phyloP scores from a whole-genome alignment of 2,888 invertebrate genomes.

The Prenolepis imparis region DNA sequence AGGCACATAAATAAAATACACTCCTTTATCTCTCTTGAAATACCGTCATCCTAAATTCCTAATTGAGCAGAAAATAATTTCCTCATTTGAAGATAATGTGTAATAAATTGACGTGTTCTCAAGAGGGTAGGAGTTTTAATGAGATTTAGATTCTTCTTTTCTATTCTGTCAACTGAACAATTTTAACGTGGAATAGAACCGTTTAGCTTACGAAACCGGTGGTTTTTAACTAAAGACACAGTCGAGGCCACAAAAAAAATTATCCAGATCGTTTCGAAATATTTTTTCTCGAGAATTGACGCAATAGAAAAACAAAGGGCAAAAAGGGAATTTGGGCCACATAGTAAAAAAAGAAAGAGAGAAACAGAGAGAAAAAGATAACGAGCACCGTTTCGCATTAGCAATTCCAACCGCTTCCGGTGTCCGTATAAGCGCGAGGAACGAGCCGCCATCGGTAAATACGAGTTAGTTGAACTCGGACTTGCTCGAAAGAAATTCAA shows the following conservation, averaged over 20 bases:
- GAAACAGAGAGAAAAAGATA: conserved; percentile 76
- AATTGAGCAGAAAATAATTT: not conserved
- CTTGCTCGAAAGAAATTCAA: conserved; percentile 69
- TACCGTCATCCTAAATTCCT: not conserved
- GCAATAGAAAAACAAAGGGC: conserved; percentile 34
- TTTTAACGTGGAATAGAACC: conserved; percentile 6
- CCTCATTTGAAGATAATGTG: not conserved
- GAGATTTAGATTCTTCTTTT: conserved; percentile 6
- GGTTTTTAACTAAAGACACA: not conserved
- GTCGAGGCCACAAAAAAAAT: not conserved
- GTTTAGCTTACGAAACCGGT: not conserved
- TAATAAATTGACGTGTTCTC: not conserved
- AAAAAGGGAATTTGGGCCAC: conserved; percentile 79
- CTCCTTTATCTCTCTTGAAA: not conserved
- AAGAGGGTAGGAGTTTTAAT: not conserved
- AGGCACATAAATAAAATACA: not conserved
- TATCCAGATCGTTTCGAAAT: not conserved
- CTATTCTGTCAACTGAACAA: not conserved
- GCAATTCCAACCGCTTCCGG: conserved; percentile 85
- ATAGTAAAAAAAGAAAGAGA: conserved; percentile 51
- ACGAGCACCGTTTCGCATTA: conserved; percentile 79
- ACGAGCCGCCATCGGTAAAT: conserved; percentile 77
- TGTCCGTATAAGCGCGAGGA: conserved; percentile 68
- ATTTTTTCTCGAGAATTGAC: not conserved
- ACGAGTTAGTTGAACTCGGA: conserved; percentile 82